Evolutionary conservation across 2,888 invertebrate genomes (phyloP).

Genomic region (Synergus gifuensis): DNA sequence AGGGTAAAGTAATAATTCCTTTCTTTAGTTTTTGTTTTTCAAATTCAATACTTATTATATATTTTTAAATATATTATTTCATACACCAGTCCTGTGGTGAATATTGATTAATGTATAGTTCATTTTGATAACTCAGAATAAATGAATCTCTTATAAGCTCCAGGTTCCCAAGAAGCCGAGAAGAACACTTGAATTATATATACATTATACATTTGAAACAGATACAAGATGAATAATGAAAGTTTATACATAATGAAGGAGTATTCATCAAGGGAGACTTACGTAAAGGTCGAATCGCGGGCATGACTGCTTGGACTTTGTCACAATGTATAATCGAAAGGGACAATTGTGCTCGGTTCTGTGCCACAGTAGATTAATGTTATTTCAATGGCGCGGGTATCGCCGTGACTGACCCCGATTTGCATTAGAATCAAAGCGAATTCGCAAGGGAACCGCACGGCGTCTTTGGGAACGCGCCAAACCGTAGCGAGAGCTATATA

Average conservation of each 20-base stretch:
- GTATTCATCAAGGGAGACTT: constrained; percentile 36
- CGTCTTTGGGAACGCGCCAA: constrained; percentile 63
- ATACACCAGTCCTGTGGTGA: no score
- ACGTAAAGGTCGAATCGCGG: constrained; percentile 41
- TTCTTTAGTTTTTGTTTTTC: neutral
- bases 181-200: constrained; percentile 19
- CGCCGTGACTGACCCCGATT: constrained; percentile 70
- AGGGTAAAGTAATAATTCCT: neutral
- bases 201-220: constrained; percentile 17
- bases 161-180: neutral
- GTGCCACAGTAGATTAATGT: constrained; percentile 72
- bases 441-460: constrained; percentile 57
- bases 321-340: constrained; percentile 61
- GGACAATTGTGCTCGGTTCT: constrained; percentile 62
- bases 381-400: constrained; percentile 67
- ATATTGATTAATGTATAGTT: neutral
- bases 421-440: constrained; percentile 68
- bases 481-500: constrained; percentile 52
- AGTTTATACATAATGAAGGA: constrained; percentile 35
- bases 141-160: neutral
- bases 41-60: no score
- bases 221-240: constrained; percentile 16
- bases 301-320: constrained; percentile 38
- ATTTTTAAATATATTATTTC: no score
- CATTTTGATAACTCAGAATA: neutral